Conservation (phyloP, 2,797 vertebrate species). For the Crenichthys baileyi region DNA sequence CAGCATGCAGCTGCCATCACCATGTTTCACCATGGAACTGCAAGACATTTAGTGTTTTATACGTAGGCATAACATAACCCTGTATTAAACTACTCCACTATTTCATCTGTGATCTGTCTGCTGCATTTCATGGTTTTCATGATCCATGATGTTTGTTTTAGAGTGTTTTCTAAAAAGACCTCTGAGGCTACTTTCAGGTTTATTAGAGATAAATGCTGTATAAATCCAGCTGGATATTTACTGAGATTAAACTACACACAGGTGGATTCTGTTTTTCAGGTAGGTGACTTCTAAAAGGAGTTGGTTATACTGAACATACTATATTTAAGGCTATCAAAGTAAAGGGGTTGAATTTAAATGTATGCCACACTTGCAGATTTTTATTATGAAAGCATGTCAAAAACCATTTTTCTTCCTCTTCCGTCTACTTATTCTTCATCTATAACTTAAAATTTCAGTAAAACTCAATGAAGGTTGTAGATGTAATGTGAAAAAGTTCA, state of each 20-base stretch:
- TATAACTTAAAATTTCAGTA: neutral
- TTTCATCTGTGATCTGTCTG: neutral
- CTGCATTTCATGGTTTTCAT: neutral
- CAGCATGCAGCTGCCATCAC: too few relatives aligned
- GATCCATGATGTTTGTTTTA: neutral
- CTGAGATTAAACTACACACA: neutral
- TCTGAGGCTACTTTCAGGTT: neutral
- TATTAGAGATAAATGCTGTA: neutral
- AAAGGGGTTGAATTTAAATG: neutral
- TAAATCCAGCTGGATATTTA: neutral
- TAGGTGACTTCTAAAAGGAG: neutral
- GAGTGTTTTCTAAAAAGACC: neutral
- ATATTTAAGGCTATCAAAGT: neutral
- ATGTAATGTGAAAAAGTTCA: neutral
- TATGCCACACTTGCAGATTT: too few relatives aligned
- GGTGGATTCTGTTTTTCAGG: neutral
- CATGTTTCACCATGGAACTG: too few relatives aligned
- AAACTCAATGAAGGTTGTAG: neutral
- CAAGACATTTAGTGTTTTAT: too few relatives aligned
- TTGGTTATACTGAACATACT: neutral
- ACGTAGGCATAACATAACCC: neutral
- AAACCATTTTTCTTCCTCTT: neutral
- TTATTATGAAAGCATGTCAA: neutral
- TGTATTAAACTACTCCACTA: neutral
- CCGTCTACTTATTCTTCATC: neutral